Evolutionary conservation across 2,113 vertebrate genomes (phyloP).

Genomic region (Ivindomyrus marchei): DNA sequence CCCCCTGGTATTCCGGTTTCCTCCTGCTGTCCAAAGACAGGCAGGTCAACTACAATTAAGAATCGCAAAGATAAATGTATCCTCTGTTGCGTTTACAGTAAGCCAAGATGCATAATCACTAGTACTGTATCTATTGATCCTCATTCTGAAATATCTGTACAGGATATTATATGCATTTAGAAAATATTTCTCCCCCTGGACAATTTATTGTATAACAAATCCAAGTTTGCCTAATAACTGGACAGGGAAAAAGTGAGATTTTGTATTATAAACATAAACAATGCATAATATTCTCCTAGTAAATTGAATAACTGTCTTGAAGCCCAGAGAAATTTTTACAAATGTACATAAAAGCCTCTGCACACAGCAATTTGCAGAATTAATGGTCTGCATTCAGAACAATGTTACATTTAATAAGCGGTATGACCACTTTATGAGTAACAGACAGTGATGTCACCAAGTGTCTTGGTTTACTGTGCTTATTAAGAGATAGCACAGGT

Average conservation of each 20-base stretch:
- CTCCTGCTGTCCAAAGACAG: not conserved
- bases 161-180: not conserved
- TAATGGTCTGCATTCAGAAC: not conserved
- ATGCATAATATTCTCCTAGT: not conserved
- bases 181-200: not conserved
- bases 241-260: not conserved
- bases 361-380: not conserved
- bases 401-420: not conserved
- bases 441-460: not conserved
- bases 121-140: not conserved
- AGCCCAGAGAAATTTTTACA: not conserved
- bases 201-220: not conserved
- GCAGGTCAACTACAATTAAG: not conserved
- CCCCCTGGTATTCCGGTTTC: not conserved
- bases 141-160: not conserved
- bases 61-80: not conserved
- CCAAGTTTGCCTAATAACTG: not conserved
- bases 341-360: not conserved
- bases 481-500: not conserved
- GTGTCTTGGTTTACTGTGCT: not conserved
- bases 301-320: not conserved
- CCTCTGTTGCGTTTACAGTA: not conserved
- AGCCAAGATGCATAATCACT: not conserved
- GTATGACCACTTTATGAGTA: not conserved
- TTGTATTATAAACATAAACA: constrained; percentile 4